phyloP scores from a whole-genome alignment of 2,113 vertebrate genomes.

The Caretta caretta region DNA sequence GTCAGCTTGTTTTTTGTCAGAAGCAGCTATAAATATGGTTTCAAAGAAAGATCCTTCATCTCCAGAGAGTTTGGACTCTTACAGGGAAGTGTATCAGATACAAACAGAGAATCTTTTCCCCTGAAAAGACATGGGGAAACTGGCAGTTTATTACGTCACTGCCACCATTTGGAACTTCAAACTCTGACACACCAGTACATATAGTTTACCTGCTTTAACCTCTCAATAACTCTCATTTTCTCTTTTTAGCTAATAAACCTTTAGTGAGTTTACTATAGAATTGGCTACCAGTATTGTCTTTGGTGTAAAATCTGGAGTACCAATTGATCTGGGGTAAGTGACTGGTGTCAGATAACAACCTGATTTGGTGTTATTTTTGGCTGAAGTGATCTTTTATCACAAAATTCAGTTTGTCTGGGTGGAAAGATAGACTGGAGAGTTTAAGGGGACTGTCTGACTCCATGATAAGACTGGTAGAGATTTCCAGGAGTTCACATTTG shows the following conservation, averaged over 20 bases:
- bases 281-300: too few species aligned
- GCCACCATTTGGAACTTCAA: neutral
- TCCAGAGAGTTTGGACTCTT: too few species aligned
- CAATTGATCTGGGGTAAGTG: neutral
- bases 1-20: neutral
- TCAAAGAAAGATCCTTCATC: neutral
- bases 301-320: neutral
- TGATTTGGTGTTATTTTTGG: neutral
- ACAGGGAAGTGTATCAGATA: neutral
- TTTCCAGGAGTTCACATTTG: neutral
- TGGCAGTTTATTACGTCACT: neutral
- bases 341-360: neutral
- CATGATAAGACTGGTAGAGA: neutral
- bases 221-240: too few species aligned
- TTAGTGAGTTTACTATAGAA: too few species aligned
- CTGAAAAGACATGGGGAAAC: neutral
- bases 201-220: too few species aligned
- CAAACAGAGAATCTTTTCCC: neutral
- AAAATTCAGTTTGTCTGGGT: neutral
- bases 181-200: too few species aligned
- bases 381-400: neutral
- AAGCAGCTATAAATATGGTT: neutral
- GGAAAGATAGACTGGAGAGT: neutral
- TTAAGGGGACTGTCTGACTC: neutral
- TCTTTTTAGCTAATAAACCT: too few species aligned